These are phyloP conservation scores for Nycticebus coucang DNA, from an alignment of 2,113 vertebrate genomes.

Conservation along the genomic window DNA sequence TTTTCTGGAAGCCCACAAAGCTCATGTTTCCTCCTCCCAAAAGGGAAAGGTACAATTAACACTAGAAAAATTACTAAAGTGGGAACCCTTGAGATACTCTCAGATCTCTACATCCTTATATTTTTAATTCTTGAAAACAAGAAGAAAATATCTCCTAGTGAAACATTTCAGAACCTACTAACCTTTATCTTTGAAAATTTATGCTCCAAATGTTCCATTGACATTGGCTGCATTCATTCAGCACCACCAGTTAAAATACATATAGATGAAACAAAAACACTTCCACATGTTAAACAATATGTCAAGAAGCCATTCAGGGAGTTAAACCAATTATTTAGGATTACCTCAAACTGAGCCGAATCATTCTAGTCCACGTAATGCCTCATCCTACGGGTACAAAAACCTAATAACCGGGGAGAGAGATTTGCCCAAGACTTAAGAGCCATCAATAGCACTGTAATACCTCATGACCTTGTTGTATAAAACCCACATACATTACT, in stretches of 20 bases:
- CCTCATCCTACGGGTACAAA: neutral
- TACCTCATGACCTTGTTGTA: neutral
- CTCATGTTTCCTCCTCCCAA: neutral
- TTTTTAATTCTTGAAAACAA: neutral
- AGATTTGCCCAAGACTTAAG: neutral
- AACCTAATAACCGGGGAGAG: neutral
- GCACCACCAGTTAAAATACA: neutral
- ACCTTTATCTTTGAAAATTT: neutral
- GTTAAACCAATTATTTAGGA: neutral
- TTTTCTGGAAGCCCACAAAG: neutral
- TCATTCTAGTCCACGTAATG: neutral
- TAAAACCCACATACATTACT: neutral
- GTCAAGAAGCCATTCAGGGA: neutral
- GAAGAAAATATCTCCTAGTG: neutral
- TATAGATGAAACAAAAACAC: neutral
- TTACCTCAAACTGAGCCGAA: neutral
- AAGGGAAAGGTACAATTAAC: neutral
- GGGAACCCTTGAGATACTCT: neutral
- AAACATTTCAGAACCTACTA: neutral
- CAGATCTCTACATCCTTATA: neutral
- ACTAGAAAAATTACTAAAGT: neutral
- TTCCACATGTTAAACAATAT: neutral
- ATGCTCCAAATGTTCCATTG: neutral
- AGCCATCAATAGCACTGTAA: neutral
- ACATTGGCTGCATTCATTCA: neutral